Conservation (phyloP, 1,140 invertebrate genomes). For the Gonatopus flavifemur region DNA sequence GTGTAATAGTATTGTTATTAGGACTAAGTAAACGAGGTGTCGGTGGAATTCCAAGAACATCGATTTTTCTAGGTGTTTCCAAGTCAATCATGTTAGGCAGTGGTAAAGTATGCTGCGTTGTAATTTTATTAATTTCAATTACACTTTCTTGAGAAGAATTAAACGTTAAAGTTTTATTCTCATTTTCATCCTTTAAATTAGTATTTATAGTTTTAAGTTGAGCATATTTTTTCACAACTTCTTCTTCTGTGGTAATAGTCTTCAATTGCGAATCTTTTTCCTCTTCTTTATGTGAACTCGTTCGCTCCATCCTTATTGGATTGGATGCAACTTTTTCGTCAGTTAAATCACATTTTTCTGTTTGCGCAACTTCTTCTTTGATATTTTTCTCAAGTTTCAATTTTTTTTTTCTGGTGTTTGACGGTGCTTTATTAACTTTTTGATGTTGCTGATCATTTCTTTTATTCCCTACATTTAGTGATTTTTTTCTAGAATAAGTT, state of each 20-base stretch:
- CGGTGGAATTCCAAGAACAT: constrained; percentile 38
- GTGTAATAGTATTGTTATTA: constrained; percentile 31
- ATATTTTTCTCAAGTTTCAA: too few species aligned
- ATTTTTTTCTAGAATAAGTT: too few species aligned
- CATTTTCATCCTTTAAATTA: constrained; percentile 14
- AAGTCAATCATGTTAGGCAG: constrained; percentile 32
- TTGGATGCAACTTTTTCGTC: too few species aligned
- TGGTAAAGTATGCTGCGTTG: constrained; percentile 10
- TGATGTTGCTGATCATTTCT: too few species aligned
- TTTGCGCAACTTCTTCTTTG: too few species aligned
- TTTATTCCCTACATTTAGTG: too few species aligned
- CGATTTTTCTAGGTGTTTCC: constrained; percentile 47
- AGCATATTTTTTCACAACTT: constrained; percentile 44
- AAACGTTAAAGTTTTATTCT: background rate
- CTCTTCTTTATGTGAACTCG: too few species aligned
- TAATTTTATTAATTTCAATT: constrained; percentile 17
- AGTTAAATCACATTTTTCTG: too few species aligned
- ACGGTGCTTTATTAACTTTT: too few species aligned
- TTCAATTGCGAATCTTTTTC: too few species aligned
- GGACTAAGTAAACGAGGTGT: constrained; percentile 50
- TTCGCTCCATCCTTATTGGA: too few species aligned
- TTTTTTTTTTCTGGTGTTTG: too few species aligned
- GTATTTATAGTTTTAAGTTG: constrained; percentile 41
- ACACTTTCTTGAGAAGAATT: background rate
- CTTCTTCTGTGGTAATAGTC: constrained; percentile 22